These are phyloP conservation scores for Meandrina meandrites DNA, from an alignment of 92 coral and sea anemone species.

Conservation along the genomic window DNA sequence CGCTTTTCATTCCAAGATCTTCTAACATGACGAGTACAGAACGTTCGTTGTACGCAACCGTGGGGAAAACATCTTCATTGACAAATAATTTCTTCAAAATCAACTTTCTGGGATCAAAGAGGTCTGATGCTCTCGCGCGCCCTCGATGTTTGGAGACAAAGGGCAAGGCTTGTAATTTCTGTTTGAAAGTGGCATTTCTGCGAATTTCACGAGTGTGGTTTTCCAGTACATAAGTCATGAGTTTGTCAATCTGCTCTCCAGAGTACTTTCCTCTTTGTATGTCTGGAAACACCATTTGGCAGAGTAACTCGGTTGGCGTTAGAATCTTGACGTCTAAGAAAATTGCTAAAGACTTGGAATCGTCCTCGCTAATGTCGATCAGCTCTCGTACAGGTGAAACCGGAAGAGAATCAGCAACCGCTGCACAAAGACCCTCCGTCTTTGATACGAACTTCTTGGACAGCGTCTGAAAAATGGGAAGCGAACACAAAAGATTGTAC, in stretches of 20 bases:
- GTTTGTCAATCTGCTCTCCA: conserved; percentile 47
- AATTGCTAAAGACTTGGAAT: conserved; percentile 53
- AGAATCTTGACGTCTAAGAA: conserved; percentile 41
- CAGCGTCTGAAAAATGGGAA: conserved; percentile 66
- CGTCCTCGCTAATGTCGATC: conserved; percentile 41
- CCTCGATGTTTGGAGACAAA: conserved; percentile 46
- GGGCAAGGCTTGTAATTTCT: conserved; percentile 25
- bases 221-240: conserved; percentile 46
- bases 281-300: conserved; percentile 53
- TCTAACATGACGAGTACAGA: conserved; percentile 40
- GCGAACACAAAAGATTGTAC: conserved; percentile 3
- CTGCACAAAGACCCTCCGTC: conserved; percentile 17
- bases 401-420: conserved; percentile 46
- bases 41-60: conserved; percentile 27
- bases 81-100: conserved; percentile 33
- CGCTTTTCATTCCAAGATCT: conserved; percentile 59
- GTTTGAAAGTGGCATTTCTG: conserved; percentile 14
- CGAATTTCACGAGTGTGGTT: conserved; percentile 13
- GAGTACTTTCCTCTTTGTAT: conserved; percentile 45
- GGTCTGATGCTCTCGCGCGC: conserved; percentile 48
- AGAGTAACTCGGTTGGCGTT: conserved; percentile 33
- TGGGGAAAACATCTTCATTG: conserved; percentile 62
- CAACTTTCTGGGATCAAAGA: conserved; percentile 59
- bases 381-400: conserved; percentile 38
- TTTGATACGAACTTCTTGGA: conserved; percentile 14